Conservation (phyloP, 2,888 invertebrate genomes). For the Drosophila siamana region DNA sequence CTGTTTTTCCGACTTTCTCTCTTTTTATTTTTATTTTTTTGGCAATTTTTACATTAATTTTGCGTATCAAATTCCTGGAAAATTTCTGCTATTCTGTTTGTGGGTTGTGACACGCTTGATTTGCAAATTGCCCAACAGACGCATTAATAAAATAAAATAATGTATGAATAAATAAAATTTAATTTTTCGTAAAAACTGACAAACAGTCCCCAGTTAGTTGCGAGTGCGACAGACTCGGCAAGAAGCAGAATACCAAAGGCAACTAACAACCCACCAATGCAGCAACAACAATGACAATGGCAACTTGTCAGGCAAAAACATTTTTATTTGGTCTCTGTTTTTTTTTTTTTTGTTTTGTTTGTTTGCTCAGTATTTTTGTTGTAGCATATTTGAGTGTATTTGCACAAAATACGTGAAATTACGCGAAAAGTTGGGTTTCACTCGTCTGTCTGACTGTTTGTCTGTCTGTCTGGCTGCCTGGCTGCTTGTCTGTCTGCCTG, state of each 20-base stretch:
- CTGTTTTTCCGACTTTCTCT: not conserved
- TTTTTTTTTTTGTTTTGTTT: conserved; percentile 22
- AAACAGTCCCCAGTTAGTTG: conserved; percentile 56
- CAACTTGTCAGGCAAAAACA: conserved; percentile 52
- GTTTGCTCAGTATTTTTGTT: conserved; percentile 23
- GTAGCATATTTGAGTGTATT: conserved; percentile 75
- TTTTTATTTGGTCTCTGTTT: conserved; percentile 16
- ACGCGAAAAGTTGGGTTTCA: conserved; percentile 68
- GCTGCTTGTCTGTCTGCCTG: conserved; percentile 33
- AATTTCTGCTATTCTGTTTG: conserved; percentile 20
- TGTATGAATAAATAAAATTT: conserved; percentile 76
- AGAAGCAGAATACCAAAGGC: not conserved
- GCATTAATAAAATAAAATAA: conserved; percentile 65
- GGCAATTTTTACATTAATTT: conserved; percentile 14
- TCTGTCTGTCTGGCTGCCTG: conserved; percentile 19
- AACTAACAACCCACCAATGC: conserved; percentile 23
- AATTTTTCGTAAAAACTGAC: conserved; percentile 73
- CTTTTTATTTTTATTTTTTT: not conserved
- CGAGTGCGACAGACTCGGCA: not conserved
- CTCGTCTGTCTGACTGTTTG: conserved; percentile 31
- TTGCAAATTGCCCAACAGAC: conserved; percentile 52
- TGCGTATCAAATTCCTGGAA: not conserved
- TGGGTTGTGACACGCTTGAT: conserved; percentile 36
- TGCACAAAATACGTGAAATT: conserved; percentile 77
- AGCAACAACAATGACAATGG: conserved; percentile 36